Evolutionary conservation across 2,113 vertebrate genomes (phyloP).

Genomic region (Eulacestoma nigropectus): DNA sequence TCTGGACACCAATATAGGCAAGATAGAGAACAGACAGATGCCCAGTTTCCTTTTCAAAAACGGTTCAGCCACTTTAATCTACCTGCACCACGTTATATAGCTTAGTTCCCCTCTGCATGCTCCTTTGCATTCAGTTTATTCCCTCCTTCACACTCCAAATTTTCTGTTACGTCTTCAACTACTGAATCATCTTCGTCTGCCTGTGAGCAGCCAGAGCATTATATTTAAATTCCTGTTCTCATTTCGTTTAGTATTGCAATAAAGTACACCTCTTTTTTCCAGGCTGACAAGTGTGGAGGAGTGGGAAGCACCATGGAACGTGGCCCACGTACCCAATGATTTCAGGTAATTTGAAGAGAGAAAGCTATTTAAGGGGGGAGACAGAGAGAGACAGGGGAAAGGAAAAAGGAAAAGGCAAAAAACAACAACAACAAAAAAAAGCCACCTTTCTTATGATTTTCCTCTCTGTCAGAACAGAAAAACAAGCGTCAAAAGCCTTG

Average conservation of each 20-base stretch:
- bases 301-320: not conserved
- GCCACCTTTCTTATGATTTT: not conserved
- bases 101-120: not conserved
- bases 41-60: not conserved
- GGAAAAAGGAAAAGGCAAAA: not conserved
- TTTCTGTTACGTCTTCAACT: not conserved
- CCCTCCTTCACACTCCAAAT: not conserved
- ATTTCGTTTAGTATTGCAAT: not conserved
- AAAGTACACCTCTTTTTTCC: not conserved
- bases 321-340: not conserved
- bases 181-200: not conserved
- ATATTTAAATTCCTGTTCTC: conserved; percentile 5
- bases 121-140: not conserved
- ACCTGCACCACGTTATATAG: rapidly evolving
- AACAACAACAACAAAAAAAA: not conserved
- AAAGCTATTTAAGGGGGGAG: not conserved
- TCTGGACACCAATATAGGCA: not conserved
- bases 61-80: not conserved
- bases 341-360: not conserved
- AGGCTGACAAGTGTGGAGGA: not conserved
- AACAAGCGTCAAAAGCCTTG: not conserved
- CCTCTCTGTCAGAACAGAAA: not conserved
- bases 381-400: no score
- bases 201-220: not conserved
- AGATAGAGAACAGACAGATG: not conserved